Conservation (phyloP, 2,797 vertebrate species). For the Coendou prehensilis region DNA sequence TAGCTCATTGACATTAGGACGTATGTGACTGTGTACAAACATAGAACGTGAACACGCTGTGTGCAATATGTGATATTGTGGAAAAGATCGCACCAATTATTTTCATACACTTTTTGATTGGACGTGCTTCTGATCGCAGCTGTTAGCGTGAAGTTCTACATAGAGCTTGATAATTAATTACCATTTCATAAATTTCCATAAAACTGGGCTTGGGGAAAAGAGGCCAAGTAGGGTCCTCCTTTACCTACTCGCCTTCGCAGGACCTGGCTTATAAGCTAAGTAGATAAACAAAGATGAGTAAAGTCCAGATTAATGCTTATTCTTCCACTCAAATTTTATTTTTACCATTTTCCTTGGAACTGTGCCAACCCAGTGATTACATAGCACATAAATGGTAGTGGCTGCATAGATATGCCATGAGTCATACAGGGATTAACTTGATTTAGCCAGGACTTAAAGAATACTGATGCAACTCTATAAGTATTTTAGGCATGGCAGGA, state of each 20-base stretch:
- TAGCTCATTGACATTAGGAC: background rate
- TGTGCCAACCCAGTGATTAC: slow-evolving; percentile 36
- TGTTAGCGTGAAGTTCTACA: background rate
- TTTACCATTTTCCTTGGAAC: slow-evolving; percentile 39
- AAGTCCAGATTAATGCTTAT: background rate
- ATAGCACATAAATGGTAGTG: background rate
- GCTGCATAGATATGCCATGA: background rate
- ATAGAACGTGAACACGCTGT: accelerated
- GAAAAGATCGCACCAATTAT: background rate
- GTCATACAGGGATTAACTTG: slow-evolving; percentile 46
- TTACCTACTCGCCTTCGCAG: background rate
- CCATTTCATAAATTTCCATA: slow-evolving; percentile 11
- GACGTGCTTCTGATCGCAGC: background rate
- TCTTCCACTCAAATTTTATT: slow-evolving; percentile 61
- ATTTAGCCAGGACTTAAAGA: slow-evolving; percentile 21
- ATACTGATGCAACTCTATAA: slow-evolving; percentile 29
- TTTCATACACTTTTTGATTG: background rate
- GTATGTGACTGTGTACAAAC: background rate
- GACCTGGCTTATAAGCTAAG: background rate
- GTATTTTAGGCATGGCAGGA: slow-evolving; percentile 58
- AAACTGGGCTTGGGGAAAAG: background rate
- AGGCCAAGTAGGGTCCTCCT: background rate
- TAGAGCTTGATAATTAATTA: background rate
- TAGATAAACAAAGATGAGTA: slow-evolving; percentile 31
- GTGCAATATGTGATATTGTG: background rate